Conservation (phyloP, 2,113 vertebrate species). For the Tetrao urogallus region DNA sequence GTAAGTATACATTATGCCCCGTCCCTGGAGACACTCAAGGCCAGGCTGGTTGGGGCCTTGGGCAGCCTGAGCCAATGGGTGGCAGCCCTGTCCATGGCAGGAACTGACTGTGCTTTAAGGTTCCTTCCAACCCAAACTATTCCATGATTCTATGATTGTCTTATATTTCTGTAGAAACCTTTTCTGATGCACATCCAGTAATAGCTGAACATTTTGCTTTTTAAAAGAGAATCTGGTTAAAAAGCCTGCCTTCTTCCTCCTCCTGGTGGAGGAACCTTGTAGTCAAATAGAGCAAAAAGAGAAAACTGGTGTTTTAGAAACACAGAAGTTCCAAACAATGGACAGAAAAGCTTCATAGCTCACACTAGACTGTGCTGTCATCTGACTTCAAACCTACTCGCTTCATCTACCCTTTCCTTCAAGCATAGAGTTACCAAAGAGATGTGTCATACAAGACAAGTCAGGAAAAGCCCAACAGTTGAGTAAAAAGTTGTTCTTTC, state of each 20-base stretch:
- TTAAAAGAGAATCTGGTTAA: neutral
- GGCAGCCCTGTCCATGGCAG: too few species aligned
- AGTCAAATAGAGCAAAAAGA: too few species aligned
- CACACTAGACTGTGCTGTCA: accelerated
- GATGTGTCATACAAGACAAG: neutral
- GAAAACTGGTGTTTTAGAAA: accelerated
- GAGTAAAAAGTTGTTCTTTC: neutral
- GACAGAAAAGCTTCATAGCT: neutral
- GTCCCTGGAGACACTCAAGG: too few species aligned
- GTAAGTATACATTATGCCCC: neutral
- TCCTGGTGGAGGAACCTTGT: neutral
- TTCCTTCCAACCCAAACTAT: too few species aligned
- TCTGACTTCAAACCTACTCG: neutral
- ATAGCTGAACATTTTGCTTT: neutral
- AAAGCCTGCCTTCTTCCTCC: neutral
- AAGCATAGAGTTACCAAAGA: neutral
- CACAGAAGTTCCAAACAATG: neutral
- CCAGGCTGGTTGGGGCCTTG: too few species aligned
- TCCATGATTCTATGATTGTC: neutral
- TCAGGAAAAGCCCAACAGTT: neutral
- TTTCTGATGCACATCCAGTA: neutral
- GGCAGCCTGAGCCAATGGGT: too few species aligned
- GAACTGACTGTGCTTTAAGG: too few species aligned
- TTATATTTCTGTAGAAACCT: neutral
- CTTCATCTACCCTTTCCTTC: neutral